phyloP scores from a whole-genome alignment of 1,140 invertebrate species.

The Pectinophora gossypiella region DNA sequence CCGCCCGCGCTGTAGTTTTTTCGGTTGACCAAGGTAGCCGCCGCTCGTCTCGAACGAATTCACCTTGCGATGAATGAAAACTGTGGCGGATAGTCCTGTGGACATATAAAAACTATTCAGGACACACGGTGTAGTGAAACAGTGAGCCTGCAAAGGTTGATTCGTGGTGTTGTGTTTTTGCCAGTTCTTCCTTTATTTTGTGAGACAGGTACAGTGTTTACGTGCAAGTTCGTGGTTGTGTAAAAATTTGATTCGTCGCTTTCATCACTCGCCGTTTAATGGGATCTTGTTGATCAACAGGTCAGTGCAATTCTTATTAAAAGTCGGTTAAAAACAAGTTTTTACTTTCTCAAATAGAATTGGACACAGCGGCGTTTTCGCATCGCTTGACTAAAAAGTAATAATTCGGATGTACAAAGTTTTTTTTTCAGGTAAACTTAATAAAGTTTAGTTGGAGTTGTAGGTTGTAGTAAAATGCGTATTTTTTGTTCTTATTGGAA shows the following conservation, averaged over 20 bases:
- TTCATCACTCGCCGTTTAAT: slow-evolving; percentile 49
- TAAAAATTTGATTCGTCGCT: slow-evolving; percentile 37
- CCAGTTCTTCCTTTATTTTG: slow-evolving; percentile 59
- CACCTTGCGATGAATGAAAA: slow-evolving; percentile 66
- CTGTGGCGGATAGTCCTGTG: slow-evolving; percentile 37
- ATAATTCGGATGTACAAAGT: too few species aligned
- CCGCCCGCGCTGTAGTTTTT: slow-evolving; percentile 54
- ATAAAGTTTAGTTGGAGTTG: too few species aligned
- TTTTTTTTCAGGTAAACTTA: too few species aligned
- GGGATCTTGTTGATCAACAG: slow-evolving; percentile 68
- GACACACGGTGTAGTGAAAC: slow-evolving; percentile 45
- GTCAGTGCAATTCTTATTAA: slow-evolving; percentile 31
- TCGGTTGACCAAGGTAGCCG: slow-evolving; percentile 43
- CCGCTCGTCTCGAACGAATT: slow-evolving; percentile 62
- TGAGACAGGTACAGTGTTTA: slow-evolving; percentile 62
- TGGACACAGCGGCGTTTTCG: too few species aligned
- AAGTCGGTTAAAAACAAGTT: background rate
- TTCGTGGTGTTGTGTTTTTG: slow-evolving; percentile 62
- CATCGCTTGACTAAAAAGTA: too few species aligned
- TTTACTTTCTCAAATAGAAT: background rate
- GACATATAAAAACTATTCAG: slow-evolving; percentile 35
- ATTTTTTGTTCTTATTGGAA: slow-evolving; percentile 31
- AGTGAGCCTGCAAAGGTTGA: slow-evolving; percentile 59
- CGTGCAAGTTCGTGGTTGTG: slow-evolving; percentile 46
- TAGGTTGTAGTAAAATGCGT: slow-evolving; percentile 4